Percentiles rank a stretch among this genome's conserved stretches.
phyloP scores from a whole-genome alignment of 2,113 vertebrate genomes.

The Phocoena phocoena region DNA sequence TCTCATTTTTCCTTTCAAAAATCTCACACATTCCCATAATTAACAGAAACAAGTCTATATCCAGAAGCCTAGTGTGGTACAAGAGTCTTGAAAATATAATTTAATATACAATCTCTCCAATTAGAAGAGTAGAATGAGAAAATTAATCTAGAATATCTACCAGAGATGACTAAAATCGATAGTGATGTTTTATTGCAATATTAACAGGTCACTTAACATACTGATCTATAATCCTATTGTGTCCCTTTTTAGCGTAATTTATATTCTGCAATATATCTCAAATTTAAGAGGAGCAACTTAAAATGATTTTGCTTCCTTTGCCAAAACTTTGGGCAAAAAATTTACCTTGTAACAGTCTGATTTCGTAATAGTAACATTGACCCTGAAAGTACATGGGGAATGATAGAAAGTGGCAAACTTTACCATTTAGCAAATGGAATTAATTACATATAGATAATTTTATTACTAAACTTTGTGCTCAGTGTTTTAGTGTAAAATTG shows the following conservation, averaged over 20 bases:
- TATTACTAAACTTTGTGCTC: background rate
- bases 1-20: background rate
- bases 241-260: background rate
- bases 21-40: background rate
- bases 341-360: background rate
- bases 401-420: background rate
- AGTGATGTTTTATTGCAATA: background rate
- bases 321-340: background rate
- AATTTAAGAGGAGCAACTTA: background rate
- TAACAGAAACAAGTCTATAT: background rate
- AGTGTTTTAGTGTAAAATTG: conserved; percentile 53
- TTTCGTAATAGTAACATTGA: background rate
- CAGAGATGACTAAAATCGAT: background rate
- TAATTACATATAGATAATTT: background rate
- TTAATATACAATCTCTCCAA: background rate
- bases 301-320: background rate
- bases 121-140: background rate
- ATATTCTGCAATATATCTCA: background rate
- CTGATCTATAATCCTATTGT: background rate
- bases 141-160: background rate
- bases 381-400: background rate
- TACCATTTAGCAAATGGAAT: background rate
- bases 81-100: background rate
- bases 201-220: background rate
- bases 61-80: background rate